Conservation (phyloP, 2,113 vertebrate species). For the Nycticryphes semicollaris region DNA sequence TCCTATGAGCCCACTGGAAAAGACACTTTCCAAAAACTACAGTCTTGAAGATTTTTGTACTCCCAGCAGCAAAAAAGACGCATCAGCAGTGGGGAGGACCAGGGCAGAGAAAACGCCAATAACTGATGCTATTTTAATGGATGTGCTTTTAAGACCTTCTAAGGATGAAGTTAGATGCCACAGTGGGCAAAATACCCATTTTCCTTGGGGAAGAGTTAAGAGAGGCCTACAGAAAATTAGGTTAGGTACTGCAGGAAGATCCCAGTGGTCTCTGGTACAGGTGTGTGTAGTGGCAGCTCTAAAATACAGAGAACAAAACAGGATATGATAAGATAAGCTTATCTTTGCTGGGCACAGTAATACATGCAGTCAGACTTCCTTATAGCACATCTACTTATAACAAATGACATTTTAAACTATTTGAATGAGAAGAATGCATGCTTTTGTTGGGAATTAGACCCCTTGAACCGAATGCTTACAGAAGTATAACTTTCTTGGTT, state of each 20-base stretch:
- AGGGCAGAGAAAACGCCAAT: not conserved
- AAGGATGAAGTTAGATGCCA: not conserved
- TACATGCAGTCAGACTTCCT: not conserved
- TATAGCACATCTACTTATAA: not conserved
- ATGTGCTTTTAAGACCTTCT: not conserved
- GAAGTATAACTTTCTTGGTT: not conserved
- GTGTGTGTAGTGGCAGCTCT: not conserved
- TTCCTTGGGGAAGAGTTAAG: not conserved
- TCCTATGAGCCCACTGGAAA: not conserved
- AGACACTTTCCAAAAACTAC: not conserved
- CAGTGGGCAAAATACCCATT: not conserved
- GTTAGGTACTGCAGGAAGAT: not conserved
- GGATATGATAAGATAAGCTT: not conserved
- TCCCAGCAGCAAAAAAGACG: not conserved
- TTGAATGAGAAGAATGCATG: not conserved
- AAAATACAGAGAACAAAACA: not conserved
- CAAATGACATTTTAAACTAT: not conserved
- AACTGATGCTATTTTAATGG: not conserved
- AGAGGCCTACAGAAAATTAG: not conserved
- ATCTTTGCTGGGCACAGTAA: not conserved
- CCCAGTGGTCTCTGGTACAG: not conserved
- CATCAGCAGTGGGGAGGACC: not conserved
- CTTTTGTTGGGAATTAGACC: not conserved
- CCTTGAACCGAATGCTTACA: not conserved
- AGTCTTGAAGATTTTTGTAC: not conserved